Percentiles rank a stretch among this genome's conserved stretches.
Evolutionary conservation across 37 sponge, comb jelly and placozoan species (phyloP).

Genomic region (Chondrosia reniformis): DNA sequence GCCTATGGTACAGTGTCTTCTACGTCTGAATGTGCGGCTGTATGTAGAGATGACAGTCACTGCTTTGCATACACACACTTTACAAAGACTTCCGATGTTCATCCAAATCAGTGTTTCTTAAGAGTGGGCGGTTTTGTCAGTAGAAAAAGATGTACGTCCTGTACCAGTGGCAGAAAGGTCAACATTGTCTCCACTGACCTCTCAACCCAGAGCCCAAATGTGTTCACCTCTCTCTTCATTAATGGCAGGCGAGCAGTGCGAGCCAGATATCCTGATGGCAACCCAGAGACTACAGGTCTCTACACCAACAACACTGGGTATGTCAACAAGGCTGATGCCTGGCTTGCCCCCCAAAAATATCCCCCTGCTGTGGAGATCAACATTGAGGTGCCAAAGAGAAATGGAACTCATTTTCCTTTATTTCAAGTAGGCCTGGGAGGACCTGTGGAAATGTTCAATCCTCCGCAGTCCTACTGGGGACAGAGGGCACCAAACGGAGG

Average conservation of each 20-base stretch:
- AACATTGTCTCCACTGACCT: background rate
- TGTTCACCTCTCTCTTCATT: conserved; percentile 42
- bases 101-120: background rate
- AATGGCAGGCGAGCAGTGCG: conserved; percentile 48
- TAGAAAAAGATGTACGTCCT: background rate
- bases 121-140: background rate
- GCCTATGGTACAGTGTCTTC: background rate
- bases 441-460: conserved; percentile 32
- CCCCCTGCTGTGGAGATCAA: conserved; percentile 3
- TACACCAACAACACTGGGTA: conserved; percentile 12
- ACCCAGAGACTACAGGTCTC: conserved; percentile 63
- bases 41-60: background rate
- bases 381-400: conserved; percentile 20
- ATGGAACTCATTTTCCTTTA: conserved; percentile 30
- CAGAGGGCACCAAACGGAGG: conserved; percentile 28
- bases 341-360: conserved; percentile 9
- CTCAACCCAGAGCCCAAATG: conserved; percentile 9
- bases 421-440: conserved; percentile 58
- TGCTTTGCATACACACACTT: conserved; percentile 3
- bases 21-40: background rate
- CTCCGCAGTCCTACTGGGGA: conserved; percentile 65
- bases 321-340: background rate
- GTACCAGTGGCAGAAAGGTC: conserved; percentile 14
- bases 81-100: background rate
- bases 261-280: conserved; percentile 74